phyloP scores from a whole-genome alignment of 2,888 invertebrate species.

The Bibio marci region DNA sequence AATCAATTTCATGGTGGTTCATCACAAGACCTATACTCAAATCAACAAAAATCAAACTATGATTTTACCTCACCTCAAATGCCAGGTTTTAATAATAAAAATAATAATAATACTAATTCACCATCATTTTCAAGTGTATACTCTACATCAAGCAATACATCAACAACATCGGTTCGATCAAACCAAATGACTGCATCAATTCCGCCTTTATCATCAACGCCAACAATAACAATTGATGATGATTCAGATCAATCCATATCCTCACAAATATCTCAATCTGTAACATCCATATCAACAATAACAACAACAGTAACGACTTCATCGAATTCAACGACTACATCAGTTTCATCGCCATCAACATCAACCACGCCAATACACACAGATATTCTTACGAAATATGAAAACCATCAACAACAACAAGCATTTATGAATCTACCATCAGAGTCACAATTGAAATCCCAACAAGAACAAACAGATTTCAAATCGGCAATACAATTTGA shows the following conservation, averaged over 20 bases:
- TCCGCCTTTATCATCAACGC: conserved; percentile 5
- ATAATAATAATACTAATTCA: no score
- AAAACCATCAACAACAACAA: neutral
- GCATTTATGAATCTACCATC: no score
- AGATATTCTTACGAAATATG: no score
- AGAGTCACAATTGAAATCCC: no score
- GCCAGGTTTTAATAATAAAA: no score
- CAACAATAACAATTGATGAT: conserved; percentile 11
- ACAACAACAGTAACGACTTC: neutral
- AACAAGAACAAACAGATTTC: neutral
- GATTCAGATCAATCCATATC: conserved; percentile 3
- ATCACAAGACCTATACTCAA: neutral
- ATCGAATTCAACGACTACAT: neutral
- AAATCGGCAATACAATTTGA: no score
- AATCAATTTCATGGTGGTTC: neutral
- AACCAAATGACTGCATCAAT: conserved; percentile 1
- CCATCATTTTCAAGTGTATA: no score
- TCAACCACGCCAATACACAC: neutral
- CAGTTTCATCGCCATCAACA: neutral
- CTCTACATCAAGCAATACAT: conserved; percentile 10
- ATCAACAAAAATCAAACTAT: neutral
- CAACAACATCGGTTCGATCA: conserved; percentile 12
- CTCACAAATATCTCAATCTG: neutral
- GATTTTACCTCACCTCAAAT: neutral
- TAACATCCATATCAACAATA: neutral